A percentile compares a stretch with the other conserved stretches of the same genome.
Conservation (phyloP, 2,113 vertebrate genomes). For the Misgurnus mizolepis region DNA sequence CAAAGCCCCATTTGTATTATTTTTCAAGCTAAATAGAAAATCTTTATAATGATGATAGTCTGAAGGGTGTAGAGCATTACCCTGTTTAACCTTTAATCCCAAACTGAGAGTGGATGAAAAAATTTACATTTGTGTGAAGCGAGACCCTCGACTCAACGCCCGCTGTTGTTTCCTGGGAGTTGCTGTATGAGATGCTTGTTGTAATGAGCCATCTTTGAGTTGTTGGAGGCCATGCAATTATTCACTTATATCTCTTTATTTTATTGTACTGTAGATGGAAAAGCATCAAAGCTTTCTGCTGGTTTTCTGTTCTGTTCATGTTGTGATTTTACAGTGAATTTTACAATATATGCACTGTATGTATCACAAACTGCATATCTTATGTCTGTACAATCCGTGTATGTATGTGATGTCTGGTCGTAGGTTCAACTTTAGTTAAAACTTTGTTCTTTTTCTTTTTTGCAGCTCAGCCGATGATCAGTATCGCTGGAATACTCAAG, state of each 20-base stretch:
- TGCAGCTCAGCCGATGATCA: slow-evolving; percentile 94
- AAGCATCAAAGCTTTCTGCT: background rate
- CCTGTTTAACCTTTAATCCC: slow-evolving; percentile 10
- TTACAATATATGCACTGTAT: background rate
- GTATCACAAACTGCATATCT: background rate
- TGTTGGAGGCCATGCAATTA: background rate
- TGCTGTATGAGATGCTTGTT: background rate
- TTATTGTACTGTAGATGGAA: background rate
- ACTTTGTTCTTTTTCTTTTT: slow-evolving; percentile 62
- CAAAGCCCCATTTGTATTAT: slow-evolving; percentile 31
- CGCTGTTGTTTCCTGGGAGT: background rate
- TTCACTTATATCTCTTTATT: background rate
- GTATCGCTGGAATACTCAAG: slow-evolving; percentile 96
- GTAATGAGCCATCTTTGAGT: slow-evolving; percentile 2
- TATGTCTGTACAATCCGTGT: background rate
- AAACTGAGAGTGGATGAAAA: background rate
- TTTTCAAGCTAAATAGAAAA: slow-evolving; percentile 30
- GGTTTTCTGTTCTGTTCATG: background rate
- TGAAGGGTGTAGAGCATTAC: slow-evolving; percentile 12
- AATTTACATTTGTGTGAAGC: slow-evolving; percentile 21
- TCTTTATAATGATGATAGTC: slow-evolving; percentile 7
- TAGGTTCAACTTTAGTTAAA: slow-evolving; percentile 16
- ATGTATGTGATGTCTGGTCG: background rate
- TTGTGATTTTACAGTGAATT: background rate
- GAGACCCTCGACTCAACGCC: background rate